Conservation (phyloP, 2,888 invertebrate species). For the Willowsia nigromaculata region DNA sequence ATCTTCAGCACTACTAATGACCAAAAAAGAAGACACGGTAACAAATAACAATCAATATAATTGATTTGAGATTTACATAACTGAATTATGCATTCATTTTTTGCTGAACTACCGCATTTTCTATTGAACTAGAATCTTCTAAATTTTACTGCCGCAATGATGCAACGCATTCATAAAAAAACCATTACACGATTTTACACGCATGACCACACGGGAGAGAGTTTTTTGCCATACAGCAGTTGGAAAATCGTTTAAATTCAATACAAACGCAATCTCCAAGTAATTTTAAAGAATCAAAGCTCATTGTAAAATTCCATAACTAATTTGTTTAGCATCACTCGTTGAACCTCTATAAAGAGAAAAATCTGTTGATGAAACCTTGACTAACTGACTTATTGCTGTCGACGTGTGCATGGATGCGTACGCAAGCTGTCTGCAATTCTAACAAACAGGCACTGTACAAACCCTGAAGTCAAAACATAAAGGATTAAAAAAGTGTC, state of each 20-base stretch:
- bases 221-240: background rate
- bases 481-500: background rate
- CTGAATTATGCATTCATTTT: no score
- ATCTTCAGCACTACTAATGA: background rate
- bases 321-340: constrained; percentile 41
- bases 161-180: background rate
- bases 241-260: background rate
- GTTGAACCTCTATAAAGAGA: background rate
- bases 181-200: background rate
- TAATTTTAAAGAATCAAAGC: background rate
- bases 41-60: no score
- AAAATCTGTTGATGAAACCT: constrained; percentile 63
- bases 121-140: no score
- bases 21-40: no score
- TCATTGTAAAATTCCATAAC: constrained; percentile 22
- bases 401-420: constrained; percentile 36
- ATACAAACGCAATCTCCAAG: background rate
- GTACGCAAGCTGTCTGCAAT: constrained; percentile 17
- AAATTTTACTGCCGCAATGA: no score
- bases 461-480: background rate
- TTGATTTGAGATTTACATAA: no score
- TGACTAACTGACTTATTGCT: constrained; percentile 50
- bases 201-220: background rate
- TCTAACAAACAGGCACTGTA: background rate
- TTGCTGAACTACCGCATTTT: no score